A percentile compares a stretch with the other conserved stretches of the same genome.
Conservation (phyloP, 1,140 invertebrate species). For the Leptopilina boulardi region DNA sequence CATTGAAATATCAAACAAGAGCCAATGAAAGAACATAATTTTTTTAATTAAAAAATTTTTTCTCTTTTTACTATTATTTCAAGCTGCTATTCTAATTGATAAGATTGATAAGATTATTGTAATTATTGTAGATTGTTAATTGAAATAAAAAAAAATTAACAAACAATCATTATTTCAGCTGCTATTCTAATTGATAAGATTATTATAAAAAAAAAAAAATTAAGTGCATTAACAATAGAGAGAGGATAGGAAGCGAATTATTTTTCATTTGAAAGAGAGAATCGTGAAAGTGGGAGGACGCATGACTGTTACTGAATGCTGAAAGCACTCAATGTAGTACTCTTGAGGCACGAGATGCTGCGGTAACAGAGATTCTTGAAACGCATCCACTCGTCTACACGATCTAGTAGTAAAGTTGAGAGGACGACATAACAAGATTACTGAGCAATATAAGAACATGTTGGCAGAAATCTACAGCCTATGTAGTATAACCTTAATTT, state of each 20-base stretch:
- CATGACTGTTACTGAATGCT: background rate
- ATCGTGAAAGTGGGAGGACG: background rate
- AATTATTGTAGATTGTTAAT: too few relatives aligned
- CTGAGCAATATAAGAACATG: conserved; percentile 56
- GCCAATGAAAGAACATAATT: background rate
- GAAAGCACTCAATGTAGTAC: background rate
- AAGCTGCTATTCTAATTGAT: too few relatives aligned
- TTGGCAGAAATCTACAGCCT: conserved; percentile 50
- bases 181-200: too few relatives aligned
- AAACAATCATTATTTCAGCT: too few relatives aligned
- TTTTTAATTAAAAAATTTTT: background rate
- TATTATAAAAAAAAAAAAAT: background rate
- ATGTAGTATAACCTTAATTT: background rate
- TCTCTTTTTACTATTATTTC: background rate
- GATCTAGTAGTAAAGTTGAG: conserved; percentile 62
- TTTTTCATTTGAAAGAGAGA: background rate
- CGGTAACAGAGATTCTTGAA: conserved; percentile 18
- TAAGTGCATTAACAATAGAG: background rate
- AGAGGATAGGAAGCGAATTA: background rate
- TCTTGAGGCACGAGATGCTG: background rate
- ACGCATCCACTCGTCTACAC: conserved; percentile 32
- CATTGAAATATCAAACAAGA: background rate
- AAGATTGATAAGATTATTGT: too few relatives aligned
- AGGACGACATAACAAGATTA: conserved; percentile 63
- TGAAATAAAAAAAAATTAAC: too few relatives aligned